phyloP scores from a whole-genome alignment of 2,113 vertebrate genomes.

The Malurus elegans region DNA sequence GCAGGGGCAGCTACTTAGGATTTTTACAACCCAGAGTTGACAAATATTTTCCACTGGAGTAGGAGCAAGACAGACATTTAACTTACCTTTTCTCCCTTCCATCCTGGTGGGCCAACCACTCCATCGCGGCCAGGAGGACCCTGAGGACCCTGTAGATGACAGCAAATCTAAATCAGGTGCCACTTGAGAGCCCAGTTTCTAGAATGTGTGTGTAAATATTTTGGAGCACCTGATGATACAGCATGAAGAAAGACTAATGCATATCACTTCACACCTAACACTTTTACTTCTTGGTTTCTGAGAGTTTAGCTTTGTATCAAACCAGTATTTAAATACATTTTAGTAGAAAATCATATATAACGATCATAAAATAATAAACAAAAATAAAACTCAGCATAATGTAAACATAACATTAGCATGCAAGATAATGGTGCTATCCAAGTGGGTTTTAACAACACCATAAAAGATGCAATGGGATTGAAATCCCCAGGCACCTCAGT shows the following conservation, averaged over 20 bases:
- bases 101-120: slow-evolving; percentile 73
- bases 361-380: not conserved
- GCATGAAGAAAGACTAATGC: not conserved
- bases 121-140: slow-evolving; percentile 81
- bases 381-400: not conserved
- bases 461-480: rapidly evolving
- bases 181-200: not conserved
- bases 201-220: not conserved
- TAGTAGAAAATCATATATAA: not conserved
- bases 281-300: not conserved
- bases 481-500: not conserved
- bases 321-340: not conserved
- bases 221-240: not conserved
- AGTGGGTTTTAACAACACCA: not conserved
- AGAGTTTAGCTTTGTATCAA: not conserved
- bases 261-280: not conserved
- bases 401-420: not conserved
- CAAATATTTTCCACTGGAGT: not conserved
- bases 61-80: not conserved
- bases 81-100: slow-evolving; percentile 83
- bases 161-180: not conserved
- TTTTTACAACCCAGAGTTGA: not conserved
- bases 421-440: not conserved
- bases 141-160: slow-evolving; percentile 73
- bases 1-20: not conserved